phyloP scores from a whole-genome alignment of 2,888 invertebrate species.

The Seira musarum region DNA sequence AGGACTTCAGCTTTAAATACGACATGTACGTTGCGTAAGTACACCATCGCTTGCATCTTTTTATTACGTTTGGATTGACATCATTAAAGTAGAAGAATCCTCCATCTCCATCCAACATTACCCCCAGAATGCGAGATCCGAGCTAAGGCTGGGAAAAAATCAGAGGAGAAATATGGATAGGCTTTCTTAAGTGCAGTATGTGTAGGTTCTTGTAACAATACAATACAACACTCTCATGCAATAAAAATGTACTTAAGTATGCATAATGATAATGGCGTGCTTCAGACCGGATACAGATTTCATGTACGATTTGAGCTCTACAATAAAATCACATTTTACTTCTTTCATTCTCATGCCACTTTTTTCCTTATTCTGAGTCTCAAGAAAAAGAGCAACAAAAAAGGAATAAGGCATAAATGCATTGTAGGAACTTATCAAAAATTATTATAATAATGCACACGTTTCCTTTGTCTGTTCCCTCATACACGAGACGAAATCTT shows the following conservation, averaged over 20 bases:
- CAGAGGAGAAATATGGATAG: neutral
- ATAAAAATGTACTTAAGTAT: slow-evolving; percentile 8
- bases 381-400: neutral
- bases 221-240: neutral
- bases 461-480: neutral
- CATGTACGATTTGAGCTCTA: slow-evolving; percentile 51
- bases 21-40: neutral
- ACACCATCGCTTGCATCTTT: no score
- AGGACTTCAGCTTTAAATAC: neutral
- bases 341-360: slow-evolving; percentile 23
- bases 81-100: slow-evolving; percentile 45
- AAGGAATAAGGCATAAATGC: neutral
- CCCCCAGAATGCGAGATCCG: slow-evolving; percentile 19
- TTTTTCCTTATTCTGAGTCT: no score
- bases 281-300: slow-evolving; percentile 53
- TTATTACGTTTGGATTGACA: slow-evolving; percentile 48
- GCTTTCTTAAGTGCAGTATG: neutral
- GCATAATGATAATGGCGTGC: neutral
- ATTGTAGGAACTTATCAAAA: neutral
- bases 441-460: neutral
- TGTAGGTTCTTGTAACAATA: neutral
- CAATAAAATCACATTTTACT: slow-evolving; percentile 41
- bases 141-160: slow-evolving; percentile 21
- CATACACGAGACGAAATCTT: neutral
- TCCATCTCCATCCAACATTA: slow-evolving; percentile 15